phyloP scores from a whole-genome alignment of 2,113 vertebrate species.

The Meleagris gallopavo region DNA sequence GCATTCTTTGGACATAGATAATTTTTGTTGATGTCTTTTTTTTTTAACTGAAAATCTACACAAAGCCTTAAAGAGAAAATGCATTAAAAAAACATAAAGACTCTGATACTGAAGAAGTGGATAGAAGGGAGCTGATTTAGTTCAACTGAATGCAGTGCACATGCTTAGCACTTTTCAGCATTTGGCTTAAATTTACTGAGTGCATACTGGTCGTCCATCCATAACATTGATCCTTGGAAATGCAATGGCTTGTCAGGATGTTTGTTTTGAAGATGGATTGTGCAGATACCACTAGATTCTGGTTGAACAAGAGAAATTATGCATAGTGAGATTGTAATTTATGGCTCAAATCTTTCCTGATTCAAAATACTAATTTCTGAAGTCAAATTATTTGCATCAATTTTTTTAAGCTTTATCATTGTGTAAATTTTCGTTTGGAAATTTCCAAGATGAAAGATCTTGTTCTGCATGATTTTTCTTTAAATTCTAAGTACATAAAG shows the following conservation, averaged over 20 bases:
- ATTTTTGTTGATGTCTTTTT: too few relatives aligned
- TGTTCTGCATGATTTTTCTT: background rate
- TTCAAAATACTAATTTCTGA: background rate
- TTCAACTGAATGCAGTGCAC: background rate
- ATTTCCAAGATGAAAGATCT: background rate
- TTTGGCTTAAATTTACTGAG: background rate
- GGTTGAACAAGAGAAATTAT: background rate
- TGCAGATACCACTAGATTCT: background rate
- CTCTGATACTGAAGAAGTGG: background rate
- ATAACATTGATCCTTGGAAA: background rate
- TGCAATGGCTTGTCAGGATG: background rate
- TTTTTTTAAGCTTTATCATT: background rate
- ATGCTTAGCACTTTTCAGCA: background rate
- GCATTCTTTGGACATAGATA: background rate
- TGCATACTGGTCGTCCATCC: background rate
- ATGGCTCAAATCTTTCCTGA: background rate
- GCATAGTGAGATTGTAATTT: background rate
- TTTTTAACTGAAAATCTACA: background rate
- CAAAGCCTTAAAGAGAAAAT: background rate
- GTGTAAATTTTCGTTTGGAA: background rate
- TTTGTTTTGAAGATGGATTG: background rate
- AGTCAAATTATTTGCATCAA: background rate
- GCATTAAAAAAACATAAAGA: background rate
- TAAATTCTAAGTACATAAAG: background rate
- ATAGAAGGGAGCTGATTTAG: background rate